Evolutionary conservation across 2,113 vertebrate genomes (phyloP), one percentile per base, ranked within the genome.

Genomic region (Orycteropus afer): DNA sequence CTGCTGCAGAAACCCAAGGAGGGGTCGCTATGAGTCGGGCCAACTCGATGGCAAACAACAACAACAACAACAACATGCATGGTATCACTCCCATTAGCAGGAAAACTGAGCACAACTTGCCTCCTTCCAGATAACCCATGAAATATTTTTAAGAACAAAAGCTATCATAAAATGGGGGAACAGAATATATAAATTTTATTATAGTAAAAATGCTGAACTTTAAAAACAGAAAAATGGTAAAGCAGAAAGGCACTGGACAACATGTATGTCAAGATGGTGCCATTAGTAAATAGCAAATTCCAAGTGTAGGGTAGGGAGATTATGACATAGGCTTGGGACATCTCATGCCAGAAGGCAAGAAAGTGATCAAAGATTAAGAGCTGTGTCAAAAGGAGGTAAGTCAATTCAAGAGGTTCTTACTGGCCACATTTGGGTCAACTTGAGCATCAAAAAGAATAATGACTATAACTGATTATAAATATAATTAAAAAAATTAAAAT

Each of bases 71-170:
- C n/a, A n/a, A n/a, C n/a, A n/a, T n/a, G n/a, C n/a, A n/a, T n/a
- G n/a, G n/a, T n/a, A 77, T 53, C 37, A 77, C 17, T 79, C 25
- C n/a, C 23, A 57, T 55, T 53, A 82, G 37, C 37, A 29, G 85
- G 40, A 90, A 83, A 89, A 92, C 40, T 63, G 61, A 20, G 57
- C 12, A 86, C 9, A 51, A 2, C 12, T 89, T 69, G 8, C 10
- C 23, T n/a, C 18, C 34, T 76, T 82, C 10, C 20, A 69, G 47
- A 42, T 69, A 37, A 42, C 45, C 63, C 14, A 59, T 23, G 14
- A 74, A 47, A 88, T 87, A 67, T 49, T 20, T n/a, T 82, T 91
- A 90, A 94, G 55, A 95, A 76, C 55, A n/a, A 69, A 91, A 97
- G 55, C n/a, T 80, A 55, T 34, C 79, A 32, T 89, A 80, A 82